Evolutionary conservation across 2,113 vertebrate species (phyloP), one percentile per base, ranked within the genome.

Genomic region (Hirundichthys speculiger): DNA sequence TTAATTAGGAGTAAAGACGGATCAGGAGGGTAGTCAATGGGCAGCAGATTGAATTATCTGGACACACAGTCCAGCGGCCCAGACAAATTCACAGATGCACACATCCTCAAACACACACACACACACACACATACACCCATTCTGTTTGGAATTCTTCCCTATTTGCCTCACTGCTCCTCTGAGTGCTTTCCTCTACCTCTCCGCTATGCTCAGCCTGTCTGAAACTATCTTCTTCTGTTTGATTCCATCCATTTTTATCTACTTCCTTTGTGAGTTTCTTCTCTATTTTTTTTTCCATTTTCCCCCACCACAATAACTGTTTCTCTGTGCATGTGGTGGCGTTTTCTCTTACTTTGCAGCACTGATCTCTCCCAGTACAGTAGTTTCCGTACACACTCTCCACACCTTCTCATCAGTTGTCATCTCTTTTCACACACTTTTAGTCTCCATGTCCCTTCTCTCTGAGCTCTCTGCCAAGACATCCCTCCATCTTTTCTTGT

Each of bases 1-100:
- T 91, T 93, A 91, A 93, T 93, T 92, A 92, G 87, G 77, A 92
- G 86, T 76, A 85, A 89, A 90, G 88, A 88, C 75, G 63, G 82
- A 88, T 80, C 71, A 22, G 82, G 77, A 85, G 88, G 75, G 84
- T 88, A 85, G 88, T 91, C 90, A 90, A 88, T 92, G 88, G 88
- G 79, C 87, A 79, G 80, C 70, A 83, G 87, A 92, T 90, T 91
- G 89, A 91, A 93, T 93, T 93, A 91, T 89, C 89, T 71, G 82
- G 87, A 89, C 83, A 73, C 85, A 84, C 83, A 80, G 69, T 85
- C 72, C 79, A 74, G 67, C 64, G 73, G 70, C 59, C 11, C 75
- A 75, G 71, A 79, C 72, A 83, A 75, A 88, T 80, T 87, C 77
- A 64, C 79, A 76, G 50, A 71, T 20, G 25, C 70, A 63, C 76